Percentiles rank a stretch among this genome's conserved stretches.
phyloP scores from a whole-genome alignment of 2,113 vertebrate genomes.

The Nycticorax nycticorax region DNA sequence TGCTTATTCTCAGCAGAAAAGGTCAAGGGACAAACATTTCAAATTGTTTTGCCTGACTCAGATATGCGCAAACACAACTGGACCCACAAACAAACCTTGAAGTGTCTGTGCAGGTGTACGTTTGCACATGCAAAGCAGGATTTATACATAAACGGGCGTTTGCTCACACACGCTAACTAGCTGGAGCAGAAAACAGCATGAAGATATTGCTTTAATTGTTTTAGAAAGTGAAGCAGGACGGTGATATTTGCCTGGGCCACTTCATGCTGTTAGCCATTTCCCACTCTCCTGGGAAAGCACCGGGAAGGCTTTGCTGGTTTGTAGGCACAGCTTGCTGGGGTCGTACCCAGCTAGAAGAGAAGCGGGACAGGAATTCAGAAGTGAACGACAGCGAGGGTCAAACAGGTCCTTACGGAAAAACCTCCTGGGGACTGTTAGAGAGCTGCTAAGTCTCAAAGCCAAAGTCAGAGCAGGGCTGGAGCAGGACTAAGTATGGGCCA shows the following conservation, averaged over 20 bases:
- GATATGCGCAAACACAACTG: background rate
- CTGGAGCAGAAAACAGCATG: background rate
- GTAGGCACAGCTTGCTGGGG: background rate
- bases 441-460: background rate
- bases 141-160: accelerated
- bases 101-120: accelerated
- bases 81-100: background rate
- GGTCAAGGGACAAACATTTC: background rate
- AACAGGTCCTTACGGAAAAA: background rate
- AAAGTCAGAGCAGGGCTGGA: background rate
- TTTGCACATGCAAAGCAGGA: background rate
- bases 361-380: background rate
- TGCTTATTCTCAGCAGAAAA: background rate
- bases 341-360: background rate
- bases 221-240: background rate
- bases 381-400: accelerated
- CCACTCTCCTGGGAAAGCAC: background rate
- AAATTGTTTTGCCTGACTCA: background rate
- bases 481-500: background rate
- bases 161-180: background rate
- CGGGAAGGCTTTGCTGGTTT: background rate
- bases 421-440: background rate
- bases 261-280: background rate
- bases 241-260: background rate
- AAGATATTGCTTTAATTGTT: background rate